A percentile compares a stretch with the other conserved stretches of the same genome.
Evolutionary conservation across 2,888 invertebrate genomes (phyloP).

Genomic region (Nebria salina): DNA sequence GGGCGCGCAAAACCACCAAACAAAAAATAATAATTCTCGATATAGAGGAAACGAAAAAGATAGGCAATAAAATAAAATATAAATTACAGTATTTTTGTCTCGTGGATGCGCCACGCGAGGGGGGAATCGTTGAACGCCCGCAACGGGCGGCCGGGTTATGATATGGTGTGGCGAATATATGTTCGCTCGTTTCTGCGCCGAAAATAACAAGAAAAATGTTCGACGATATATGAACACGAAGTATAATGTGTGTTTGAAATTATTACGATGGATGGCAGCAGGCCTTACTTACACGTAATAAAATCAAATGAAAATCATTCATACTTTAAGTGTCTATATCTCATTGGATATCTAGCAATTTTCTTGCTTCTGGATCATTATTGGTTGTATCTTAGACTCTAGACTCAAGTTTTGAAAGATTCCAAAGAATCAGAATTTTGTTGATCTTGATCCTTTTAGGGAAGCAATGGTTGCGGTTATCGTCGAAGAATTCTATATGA

Average conservation of each 20-base stretch:
- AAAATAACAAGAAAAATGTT: not conserved
- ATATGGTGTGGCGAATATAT: no score
- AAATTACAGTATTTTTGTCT: constrained; percentile 38
- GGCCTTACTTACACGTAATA: constrained; percentile 40
- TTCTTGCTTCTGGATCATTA: no score
- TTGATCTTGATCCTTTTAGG: no score
- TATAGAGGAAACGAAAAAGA: constrained; percentile 30
- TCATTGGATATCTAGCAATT: no score
- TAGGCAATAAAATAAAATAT: constrained; percentile 46
- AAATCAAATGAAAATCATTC: constrained; percentile 10
- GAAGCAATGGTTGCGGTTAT: no score
- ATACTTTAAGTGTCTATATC: no score
- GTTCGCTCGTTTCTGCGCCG: no score
- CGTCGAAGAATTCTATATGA: no score
- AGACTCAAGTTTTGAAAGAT: no score
- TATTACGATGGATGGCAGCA: constrained; percentile 41
- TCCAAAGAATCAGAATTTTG: no score
- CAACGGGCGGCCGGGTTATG: not conserved
- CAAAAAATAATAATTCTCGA: constrained; percentile 46
- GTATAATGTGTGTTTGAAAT: constrained; percentile 33
- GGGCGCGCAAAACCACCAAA: constrained; percentile 28
- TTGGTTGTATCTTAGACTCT: no score
- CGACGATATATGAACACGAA: constrained; percentile 12
- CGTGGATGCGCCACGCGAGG: not conserved
- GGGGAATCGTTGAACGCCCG: not conserved